These are phyloP conservation scores for Sitta europaea DNA, from an alignment of 2,113 vertebrate species.

Conservation along the genomic window DNA sequence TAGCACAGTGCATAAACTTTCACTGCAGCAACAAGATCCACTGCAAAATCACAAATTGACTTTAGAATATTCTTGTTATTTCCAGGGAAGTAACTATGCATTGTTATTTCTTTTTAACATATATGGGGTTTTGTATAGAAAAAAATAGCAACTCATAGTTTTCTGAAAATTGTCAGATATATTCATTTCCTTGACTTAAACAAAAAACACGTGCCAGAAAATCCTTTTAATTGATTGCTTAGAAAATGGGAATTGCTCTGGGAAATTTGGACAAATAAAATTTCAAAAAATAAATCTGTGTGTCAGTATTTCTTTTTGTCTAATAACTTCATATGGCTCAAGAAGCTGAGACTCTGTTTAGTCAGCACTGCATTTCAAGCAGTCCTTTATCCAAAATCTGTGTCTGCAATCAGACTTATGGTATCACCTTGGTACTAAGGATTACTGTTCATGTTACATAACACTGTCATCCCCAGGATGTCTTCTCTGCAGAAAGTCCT, in stretches of 20 bases:
- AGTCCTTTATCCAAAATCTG: neutral
- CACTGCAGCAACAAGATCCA: neutral
- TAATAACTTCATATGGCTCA: neutral
- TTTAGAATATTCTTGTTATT: neutral
- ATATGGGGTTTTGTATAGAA: neutral
- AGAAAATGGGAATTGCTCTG: neutral
- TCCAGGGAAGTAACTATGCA: neutral
- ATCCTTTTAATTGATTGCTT: neutral
- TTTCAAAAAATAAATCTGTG: accelerated
- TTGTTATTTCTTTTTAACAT: neutral
- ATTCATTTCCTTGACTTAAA: neutral
- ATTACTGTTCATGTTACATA: neutral
- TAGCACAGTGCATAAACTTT: constrained; percentile 9
- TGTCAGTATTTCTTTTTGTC: neutral
- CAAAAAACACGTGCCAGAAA: neutral
- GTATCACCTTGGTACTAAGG: neutral
- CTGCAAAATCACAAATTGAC: neutral
- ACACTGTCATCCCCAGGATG: neutral
- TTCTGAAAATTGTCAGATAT: neutral
- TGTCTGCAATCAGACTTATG: accelerated
- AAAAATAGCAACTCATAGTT: neutral
- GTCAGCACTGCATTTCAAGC: neutral
- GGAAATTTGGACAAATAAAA: neutral
- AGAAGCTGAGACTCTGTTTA: neutral
- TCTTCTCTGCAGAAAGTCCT: neutral